These are phyloP conservation scores for Cactoblastis cactorum DNA, from an alignment of 2,888 invertebrate species.

Conservation along the genomic window DNA sequence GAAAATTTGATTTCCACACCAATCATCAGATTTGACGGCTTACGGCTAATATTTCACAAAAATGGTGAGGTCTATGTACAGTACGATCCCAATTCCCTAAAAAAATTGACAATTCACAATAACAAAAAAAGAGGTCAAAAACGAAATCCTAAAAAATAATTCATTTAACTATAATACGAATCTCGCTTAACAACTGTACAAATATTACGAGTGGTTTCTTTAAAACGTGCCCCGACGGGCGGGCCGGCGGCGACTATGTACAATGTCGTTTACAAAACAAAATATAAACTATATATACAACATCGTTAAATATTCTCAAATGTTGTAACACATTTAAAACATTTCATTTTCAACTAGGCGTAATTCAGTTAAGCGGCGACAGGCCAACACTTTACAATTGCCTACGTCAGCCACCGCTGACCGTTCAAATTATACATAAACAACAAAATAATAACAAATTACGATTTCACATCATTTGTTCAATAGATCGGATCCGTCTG, in stretches of 20 bases:
- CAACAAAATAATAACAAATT: conserved; percentile 46
- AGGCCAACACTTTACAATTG: conserved; percentile 27
- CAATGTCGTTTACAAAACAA: conserved; percentile 73
- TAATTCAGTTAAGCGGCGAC: conserved; percentile 62
- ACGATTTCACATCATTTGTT: conserved; percentile 43
- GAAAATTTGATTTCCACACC: conserved; percentile 77
- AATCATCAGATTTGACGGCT: conserved; percentile 72
- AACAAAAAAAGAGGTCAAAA: conserved; percentile 78
- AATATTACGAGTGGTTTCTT: conserved; percentile 75
- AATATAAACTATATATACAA: conserved; percentile 80
- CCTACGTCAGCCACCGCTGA: not conserved
- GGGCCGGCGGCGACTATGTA: conserved; percentile 64
- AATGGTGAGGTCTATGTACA: conserved; percentile 80
- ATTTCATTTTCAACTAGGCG: conserved; percentile 76
- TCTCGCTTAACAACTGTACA: conserved; percentile 77
- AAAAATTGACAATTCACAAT: conserved; percentile 84
- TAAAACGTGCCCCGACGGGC: conserved; percentile 62
- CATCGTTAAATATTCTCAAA: conserved; percentile 79
- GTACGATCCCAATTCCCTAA: conserved; percentile 85
- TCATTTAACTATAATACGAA: conserved; percentile 65
- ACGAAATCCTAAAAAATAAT: conserved; percentile 72
- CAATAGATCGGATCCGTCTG: conserved; percentile 34
- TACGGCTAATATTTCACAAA: conserved; percentile 71
- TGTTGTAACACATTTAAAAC: conserved; percentile 79
- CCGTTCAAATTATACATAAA: conserved; percentile 36